Evolutionary conservation across 2,888 invertebrate species (phyloP).

Genomic region (Hydrotaea diabolus): DNA sequence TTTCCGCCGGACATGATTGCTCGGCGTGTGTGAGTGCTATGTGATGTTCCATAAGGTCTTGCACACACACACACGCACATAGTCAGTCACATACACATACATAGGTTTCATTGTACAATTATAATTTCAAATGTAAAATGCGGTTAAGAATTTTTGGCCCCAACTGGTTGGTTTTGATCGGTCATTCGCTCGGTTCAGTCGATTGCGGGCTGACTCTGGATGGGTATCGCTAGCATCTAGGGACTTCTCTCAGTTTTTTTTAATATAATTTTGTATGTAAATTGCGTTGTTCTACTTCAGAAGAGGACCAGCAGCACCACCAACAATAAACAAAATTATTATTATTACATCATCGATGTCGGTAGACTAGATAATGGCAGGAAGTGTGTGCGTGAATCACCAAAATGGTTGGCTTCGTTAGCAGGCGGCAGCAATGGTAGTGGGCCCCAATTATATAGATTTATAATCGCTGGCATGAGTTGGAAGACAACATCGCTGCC

Average conservation of each 20-base stretch:
- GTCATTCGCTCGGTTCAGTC: background rate
- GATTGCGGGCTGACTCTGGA: background rate
- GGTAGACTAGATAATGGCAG: slow-evolving; percentile 8
- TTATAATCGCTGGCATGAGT: no score
- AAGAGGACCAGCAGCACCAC: background rate
- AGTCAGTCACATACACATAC: background rate
- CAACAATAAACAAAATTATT: background rate
- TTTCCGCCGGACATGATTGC: slow-evolving; percentile 32
- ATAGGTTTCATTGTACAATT: slow-evolving; percentile 36
- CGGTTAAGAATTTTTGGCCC: slow-evolving; percentile 47
- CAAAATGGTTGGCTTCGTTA: no score
- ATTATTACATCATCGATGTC: slow-evolving; percentile 23
- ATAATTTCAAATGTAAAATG: slow-evolving; percentile 66
- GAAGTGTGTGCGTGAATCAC: background rate
- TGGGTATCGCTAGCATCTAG: background rate
- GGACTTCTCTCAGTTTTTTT: background rate
- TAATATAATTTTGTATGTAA: slow-evolving; percentile 38
- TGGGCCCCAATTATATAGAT: no score
- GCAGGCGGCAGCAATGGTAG: no score
- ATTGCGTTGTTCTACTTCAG: slow-evolving; percentile 5
- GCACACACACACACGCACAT: no score
- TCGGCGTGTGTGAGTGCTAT: background rate
- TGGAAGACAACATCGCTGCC: no score
- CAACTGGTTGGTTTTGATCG: background rate
- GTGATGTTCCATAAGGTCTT: no score